Base-by-base conservation (phyloP, 2,113 vertebrate species). In the Eubucco bourcierii region DNA sequence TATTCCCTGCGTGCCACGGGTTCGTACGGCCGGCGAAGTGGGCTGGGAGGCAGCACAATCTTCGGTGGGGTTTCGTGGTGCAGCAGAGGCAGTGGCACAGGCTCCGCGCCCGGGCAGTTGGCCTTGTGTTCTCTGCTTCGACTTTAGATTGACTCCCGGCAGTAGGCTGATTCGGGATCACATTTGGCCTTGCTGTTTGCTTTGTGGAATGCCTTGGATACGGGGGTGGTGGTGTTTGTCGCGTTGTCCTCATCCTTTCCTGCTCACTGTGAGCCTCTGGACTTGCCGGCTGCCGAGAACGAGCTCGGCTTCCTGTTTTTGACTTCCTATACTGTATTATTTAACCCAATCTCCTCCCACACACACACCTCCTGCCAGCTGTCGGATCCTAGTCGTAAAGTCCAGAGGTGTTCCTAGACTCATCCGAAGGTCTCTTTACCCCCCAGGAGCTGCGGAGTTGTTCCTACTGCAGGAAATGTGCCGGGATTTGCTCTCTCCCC, bases 271-370 rank as follows among this genome's bases (percentile, higher is more conserved):
- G 60, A 67, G 80, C 81, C 89, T 58, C 28, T 52, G 64, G 72
- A 60, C 41, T 93, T 70, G 74, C 25, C 67, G 55, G 64, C 84
- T 87, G 61, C 46, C 60, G 72, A 83, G 56, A 82, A 91, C 3
- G 37, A 89, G 79, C 76, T 93, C 4, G 8, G 19, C 89, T 96
- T 95, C 90, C 91, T 95, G 90, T 94, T 93, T 39, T 67, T 74
- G 90, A 91, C 91, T 95, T 95, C 90, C 72, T 90, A 39, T 90
- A 10, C 21, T 23, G 47, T 86, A 78, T 78, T 70, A 68, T 82
- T 70, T 56, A 7, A 64, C 59, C 6, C 64, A 33, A 21, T 55
- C 56, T 80, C 64, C 34, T 17, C 11, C 23, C 64, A 9, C 37
- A 39, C 34, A 12, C 55, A 80, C 66, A 8, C 61, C 52, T 90